These are phyloP conservation scores for Platypus cylindrus DNA, from an alignment of 2,888 invertebrate genomes.

Conservation along the genomic window DNA sequence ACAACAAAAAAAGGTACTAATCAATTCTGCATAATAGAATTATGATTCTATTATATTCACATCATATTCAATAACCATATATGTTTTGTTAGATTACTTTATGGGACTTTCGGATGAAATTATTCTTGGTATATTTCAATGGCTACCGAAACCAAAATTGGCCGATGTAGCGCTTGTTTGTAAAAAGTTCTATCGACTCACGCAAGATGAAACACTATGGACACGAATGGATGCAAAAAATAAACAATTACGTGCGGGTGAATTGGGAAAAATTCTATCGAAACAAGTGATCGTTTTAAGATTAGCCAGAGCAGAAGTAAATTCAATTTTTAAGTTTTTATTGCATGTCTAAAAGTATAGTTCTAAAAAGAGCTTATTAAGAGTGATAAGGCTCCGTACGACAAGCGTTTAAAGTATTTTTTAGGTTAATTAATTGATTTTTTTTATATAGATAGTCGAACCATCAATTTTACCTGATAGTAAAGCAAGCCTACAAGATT, in stretches of 20 bases:
- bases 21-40: slow-evolving; percentile 1
- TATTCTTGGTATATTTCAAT: slow-evolving; percentile 66
- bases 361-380: too few species aligned
- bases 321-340: slow-evolving; percentile 17
- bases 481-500: slow-evolving; percentile 32
- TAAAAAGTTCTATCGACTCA: slow-evolving; percentile 65
- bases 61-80: slow-evolving; percentile 15
- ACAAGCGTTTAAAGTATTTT: slow-evolving; percentile 5
- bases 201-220: slow-evolving; percentile 79
- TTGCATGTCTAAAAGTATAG: too few species aligned
- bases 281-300: slow-evolving; percentile 67
- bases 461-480: slow-evolving; percentile 39
- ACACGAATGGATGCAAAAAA: slow-evolving; percentile 67
- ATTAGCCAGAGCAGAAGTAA: slow-evolving; percentile 68
- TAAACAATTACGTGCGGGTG: slow-evolving; percentile 51
- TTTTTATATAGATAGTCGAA: slow-evolving; percentile 37
- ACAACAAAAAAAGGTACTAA: slow-evolving; percentile 20
- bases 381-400: too few species aligned
- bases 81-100: slow-evolving; percentile 56
- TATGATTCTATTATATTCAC: neutral
- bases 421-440: slow-evolving; percentile 12
- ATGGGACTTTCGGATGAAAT: slow-evolving; percentile 73
- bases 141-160: slow-evolving; percentile 68
- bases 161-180: slow-evolving; percentile 60
- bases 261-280: slow-evolving; percentile 60